Conservation (phyloP, 2,888 invertebrate species). For the Drosophila rubida region DNA sequence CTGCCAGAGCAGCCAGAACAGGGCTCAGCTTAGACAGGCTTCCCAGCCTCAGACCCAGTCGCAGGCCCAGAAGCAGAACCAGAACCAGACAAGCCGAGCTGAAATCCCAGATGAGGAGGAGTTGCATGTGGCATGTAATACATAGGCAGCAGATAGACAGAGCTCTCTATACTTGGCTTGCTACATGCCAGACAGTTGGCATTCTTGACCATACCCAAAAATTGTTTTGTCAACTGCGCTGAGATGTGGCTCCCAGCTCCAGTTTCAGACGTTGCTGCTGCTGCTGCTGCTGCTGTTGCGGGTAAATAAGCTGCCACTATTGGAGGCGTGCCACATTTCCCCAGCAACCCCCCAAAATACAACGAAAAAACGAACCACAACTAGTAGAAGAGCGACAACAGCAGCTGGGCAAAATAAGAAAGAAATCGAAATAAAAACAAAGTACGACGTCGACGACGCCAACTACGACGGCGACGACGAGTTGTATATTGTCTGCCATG, state of each 20-base stretch:
- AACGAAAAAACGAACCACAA: conserved; percentile 9
- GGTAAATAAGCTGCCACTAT: conserved; percentile 69
- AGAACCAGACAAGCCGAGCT: conserved; percentile 7
- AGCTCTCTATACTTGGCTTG: conserved; percentile 8
- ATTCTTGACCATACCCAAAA: conserved; percentile 84
- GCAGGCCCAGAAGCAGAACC: conserved; percentile 15
- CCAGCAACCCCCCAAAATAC: conserved; percentile 36
- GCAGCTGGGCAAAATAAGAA: neutral
- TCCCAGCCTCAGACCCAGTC: conserved; percentile 6
- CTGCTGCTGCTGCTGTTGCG: conserved; percentile 14
- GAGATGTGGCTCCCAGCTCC: conserved; percentile 1
- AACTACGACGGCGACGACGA: conserved; percentile 7
- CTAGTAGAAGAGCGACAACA: conserved; percentile 3
- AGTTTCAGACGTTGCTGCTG: neutral
- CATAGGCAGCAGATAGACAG: conserved; percentile 26
- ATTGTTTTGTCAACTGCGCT: conserved; percentile 59
- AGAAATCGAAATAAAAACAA: conserved; percentile 18
- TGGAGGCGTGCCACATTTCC: conserved; percentile 54
- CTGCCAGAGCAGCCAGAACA: conserved; percentile 23
- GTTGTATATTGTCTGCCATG: conserved; percentile 45
- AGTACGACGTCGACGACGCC: neutral
- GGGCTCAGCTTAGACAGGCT: conserved; percentile 19
- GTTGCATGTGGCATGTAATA: conserved; percentile 39
- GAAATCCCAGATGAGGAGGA: neutral
- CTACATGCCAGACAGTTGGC: conserved; percentile 33